Conservation (phyloP, 2,113 vertebrate species). For the Zootoca vivipara region DNA sequence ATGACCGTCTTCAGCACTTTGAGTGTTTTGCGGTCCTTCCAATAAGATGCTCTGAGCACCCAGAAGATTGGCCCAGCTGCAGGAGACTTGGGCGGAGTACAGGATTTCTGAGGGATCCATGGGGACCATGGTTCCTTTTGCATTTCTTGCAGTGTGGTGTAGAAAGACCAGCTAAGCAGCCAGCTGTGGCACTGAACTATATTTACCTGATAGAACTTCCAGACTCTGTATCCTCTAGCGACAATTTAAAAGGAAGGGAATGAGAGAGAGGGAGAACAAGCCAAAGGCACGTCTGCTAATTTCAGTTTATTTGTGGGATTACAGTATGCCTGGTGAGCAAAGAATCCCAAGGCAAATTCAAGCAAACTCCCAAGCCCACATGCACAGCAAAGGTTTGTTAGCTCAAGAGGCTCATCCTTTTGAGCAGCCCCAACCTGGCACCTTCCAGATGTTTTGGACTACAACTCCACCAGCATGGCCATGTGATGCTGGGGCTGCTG, state of each 20-base stretch:
- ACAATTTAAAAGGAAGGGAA: conserved; percentile 7
- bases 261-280: background rate
- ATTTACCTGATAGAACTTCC: conserved; percentile 44
- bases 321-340: background rate
- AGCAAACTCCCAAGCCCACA: background rate
- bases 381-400: background rate
- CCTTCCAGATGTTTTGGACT: background rate
- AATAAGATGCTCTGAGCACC: background rate
- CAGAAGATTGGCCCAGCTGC: background rate
- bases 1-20: background rate
- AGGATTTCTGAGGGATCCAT: background rate
- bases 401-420: background rate
- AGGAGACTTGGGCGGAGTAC: background rate
- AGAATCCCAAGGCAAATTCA: background rate
- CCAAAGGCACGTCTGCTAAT: background rate
- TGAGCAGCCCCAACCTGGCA: too few species aligned
- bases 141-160: conserved; percentile 37
- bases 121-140: conserved; percentile 34
- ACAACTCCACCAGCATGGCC: too few species aligned
- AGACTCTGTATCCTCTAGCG: conserved; percentile 29
- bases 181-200: conserved; percentile 56
- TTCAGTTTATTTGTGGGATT: background rate
- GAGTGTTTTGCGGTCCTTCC: background rate
- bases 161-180: conserved; percentile 46
- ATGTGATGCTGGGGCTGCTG: background rate